Evolutionary conservation across 2,888 invertebrate species (phyloP), one percentile per base, ranked within the genome.

Genomic region (Stenodema calcarata): DNA sequence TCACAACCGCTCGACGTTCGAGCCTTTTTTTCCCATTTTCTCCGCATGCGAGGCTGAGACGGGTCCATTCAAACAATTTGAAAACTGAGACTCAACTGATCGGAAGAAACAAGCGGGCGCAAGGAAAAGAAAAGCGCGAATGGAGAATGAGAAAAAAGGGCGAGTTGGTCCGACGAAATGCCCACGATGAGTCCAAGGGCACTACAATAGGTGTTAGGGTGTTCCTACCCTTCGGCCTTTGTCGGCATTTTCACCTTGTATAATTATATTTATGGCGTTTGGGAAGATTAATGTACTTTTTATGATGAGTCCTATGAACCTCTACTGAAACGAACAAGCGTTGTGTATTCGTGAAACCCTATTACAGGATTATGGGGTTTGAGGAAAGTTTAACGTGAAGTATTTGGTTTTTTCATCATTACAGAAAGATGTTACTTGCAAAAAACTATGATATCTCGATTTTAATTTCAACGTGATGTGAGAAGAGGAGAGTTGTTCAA

Each of bases 261-360:
- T 62, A 62, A 62, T 62, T 62, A 62, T 62, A 62, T 62, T 62
- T 62, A 62, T 62, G 62, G 62, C 62, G 50, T 62, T 62, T 62
- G 23, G 23, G 62, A 62, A 62, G 62, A 62, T 62, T 62, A 62
- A 62, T 62, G 62, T 62, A 27, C 27, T 62, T 62, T 62, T 62
- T 27, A 62, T 62, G n/a, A 62, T 62, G 62, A 62, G 62, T 23
- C 62, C 23, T 11, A 62, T 3, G n/a, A n/a, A n/a, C 50, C 16
- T 50, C 50, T n/a, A 50, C 16, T 6, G 6, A 11, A 62, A 62
- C 18, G 62, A 62, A 62, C 62, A 23, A 6, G 62, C 23, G 18
- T 23, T 62, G 18, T 0, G 12, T 14, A 23, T 7, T 23, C 62
- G 62, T 62, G 9, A 62, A 62, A 62, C 35, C 35, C 35, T 35